phyloP scores from a whole-genome alignment of 1,140 invertebrate genomes.

The Heliothis virescens region DNA sequence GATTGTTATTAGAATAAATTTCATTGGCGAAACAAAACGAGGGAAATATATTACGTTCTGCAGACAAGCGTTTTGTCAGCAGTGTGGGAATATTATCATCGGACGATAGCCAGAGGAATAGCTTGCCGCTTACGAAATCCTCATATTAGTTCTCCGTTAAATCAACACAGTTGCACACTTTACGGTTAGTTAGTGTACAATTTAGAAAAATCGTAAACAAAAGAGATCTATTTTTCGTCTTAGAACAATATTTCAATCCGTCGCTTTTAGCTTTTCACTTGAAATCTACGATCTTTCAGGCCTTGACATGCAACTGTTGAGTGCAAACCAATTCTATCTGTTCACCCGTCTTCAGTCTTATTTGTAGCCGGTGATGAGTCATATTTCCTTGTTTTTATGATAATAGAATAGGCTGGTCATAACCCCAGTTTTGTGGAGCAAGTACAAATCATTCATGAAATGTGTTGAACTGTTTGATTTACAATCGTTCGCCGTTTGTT shows the following conservation, averaged over 20 bases:
- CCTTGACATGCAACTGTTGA: constrained; percentile 56
- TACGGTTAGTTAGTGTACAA: constrained; percentile 27
- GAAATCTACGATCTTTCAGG: constrained; percentile 50
- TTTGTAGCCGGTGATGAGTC: constrained; percentile 9
- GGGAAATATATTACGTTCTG: constrained; percentile 16
- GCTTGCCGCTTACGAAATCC: constrained; percentile 8
- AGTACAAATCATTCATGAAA: constrained; percentile 75
- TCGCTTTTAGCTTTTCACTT: constrained; percentile 48
- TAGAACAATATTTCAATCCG: constrained; percentile 42
- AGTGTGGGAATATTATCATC: constrained; percentile 22
- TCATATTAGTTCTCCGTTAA: constrained; percentile 39
- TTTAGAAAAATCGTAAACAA: constrained; percentile 40
- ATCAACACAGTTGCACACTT: constrained; percentile 24
- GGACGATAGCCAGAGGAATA: constrained; percentile 19
- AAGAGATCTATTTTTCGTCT: constrained; percentile 37
- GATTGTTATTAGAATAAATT: constrained; percentile 33
- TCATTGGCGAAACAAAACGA: constrained; percentile 18
- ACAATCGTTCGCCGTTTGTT: constrained; percentile 48
- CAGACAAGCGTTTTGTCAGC: constrained; percentile 33
- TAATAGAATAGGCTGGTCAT: constrained; percentile 50
- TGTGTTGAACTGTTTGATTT: constrained; percentile 56
- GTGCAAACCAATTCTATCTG: constrained; percentile 19
- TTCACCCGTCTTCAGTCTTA: constrained; percentile 31
- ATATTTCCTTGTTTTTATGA: constrained; percentile 41
- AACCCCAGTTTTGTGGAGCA: constrained; percentile 64